These are phyloP conservation scores for Picus viridis DNA, from an alignment of 2,797 vertebrate genomes.

Conservation along the genomic window DNA sequence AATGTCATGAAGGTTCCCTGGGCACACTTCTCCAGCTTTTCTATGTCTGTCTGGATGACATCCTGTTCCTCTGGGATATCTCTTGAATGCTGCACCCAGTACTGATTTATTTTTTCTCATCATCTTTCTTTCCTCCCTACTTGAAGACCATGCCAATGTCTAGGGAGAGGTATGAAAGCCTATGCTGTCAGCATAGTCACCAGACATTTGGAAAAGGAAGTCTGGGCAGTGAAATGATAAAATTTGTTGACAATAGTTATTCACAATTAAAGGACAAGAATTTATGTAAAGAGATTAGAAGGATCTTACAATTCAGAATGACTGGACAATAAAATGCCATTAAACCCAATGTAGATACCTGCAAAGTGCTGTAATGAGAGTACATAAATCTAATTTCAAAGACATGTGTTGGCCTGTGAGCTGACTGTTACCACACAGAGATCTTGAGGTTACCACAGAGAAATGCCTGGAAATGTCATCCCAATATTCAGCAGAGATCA, in stretches of 20 bases:
- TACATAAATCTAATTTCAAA: constrained; percentile 37
- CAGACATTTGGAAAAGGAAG: neutral
- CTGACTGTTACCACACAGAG: neutral
- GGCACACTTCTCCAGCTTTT: too few species aligned
- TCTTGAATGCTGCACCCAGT: neutral
- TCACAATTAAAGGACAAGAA: constrained; percentile 15
- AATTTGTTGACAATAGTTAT: neutral
- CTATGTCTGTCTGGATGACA: too few species aligned
- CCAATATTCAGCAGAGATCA: neutral
- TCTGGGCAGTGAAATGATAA: neutral
- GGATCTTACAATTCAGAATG: neutral
- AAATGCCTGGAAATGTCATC: constrained; percentile 48
- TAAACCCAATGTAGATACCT: constrained; percentile 9
- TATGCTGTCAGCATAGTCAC: neutral
- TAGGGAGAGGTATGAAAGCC: neutral
- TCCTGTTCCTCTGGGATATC: too few species aligned
- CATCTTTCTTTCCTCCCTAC: neutral
- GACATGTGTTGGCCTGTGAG: neutral
- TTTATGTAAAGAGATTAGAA: constrained; percentile 1
- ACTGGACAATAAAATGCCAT: constrained; percentile 10
- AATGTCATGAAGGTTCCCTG: too few species aligned
- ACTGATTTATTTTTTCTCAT: neutral
- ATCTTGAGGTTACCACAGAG: constrained; percentile 26
- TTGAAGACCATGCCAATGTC: neutral
- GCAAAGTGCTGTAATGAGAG: neutral